A percentile compares a stretch with the other conserved stretches of the same genome.
Conservation (phyloP, 1,140 invertebrate genomes). For the Drosophila lowei region DNA sequence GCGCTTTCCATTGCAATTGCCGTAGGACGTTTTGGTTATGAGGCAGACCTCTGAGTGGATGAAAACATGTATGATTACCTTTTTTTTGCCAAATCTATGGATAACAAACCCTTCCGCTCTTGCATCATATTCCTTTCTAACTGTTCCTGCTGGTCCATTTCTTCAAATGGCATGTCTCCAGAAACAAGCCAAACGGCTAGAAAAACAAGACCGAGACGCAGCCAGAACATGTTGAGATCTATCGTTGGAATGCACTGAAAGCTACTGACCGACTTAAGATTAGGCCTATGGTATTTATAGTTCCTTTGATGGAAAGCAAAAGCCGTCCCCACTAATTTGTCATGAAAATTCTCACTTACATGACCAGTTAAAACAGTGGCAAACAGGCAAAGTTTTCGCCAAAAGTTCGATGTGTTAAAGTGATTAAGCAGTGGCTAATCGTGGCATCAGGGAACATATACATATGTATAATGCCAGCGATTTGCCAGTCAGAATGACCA, state of each 20-base stretch:
- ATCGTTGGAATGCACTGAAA: too few relatives aligned
- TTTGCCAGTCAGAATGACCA: constrained; percentile 36
- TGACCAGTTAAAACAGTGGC: constrained; percentile 5
- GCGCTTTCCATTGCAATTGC: constrained; percentile 35
- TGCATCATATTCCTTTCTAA: too few relatives aligned
- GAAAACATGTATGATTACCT: neutral
- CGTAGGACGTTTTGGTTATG: constrained; percentile 4
- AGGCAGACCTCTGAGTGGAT: constrained; percentile 28
- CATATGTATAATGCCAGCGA: constrained; percentile 40
- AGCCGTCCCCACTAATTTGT: neutral
- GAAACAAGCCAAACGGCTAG: too few relatives aligned
- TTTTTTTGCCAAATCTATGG: too few relatives aligned
- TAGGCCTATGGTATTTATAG: too few relatives aligned
- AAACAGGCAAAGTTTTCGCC: neutral
- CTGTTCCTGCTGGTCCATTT: too few relatives aligned
- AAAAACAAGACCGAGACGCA: too few relatives aligned
- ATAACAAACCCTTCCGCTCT: neutral
- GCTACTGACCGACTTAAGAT: too few relatives aligned
- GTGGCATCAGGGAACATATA: constrained; percentile 40
- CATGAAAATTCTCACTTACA: neutral
- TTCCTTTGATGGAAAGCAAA: neutral
- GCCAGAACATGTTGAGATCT: too few relatives aligned
- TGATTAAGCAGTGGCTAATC: constrained; percentile 34
- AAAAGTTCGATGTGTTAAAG: constrained; percentile 6
- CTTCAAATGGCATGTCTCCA: too few relatives aligned